Conservation (phyloP, 53 echinoderm and acorn worm species). For the Paelopatides confundens region DNA sequence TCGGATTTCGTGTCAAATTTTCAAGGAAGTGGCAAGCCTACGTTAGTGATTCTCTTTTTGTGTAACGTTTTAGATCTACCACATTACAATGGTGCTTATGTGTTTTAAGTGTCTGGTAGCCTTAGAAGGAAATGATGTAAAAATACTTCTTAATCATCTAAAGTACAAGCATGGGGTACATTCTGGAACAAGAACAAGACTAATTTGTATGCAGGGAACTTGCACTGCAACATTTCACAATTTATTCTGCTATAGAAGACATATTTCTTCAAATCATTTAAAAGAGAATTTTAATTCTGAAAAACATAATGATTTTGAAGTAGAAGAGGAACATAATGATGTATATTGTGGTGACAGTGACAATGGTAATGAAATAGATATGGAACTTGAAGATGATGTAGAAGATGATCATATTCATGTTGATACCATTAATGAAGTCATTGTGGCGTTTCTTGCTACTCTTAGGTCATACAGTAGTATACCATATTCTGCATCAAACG, state of each 20-base stretch:
- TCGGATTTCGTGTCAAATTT: slow-evolving; percentile 2
- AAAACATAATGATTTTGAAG: not conserved
- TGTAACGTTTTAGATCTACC: too few species aligned
- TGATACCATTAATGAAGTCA: not conserved
- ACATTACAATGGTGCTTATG: not conserved
- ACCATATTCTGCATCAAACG: not conserved
- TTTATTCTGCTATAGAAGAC: not conserved
- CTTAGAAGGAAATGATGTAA: not conserved
- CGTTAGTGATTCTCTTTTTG: not conserved
- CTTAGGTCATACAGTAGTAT: not conserved
- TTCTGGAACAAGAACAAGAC: not conserved
- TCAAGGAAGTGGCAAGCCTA: not conserved
- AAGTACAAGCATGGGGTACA: slow-evolving; percentile 19
- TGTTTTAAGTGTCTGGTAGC: slow-evolving; percentile 25
- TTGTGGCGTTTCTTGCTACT: not conserved
- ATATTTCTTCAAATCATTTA: not conserved
- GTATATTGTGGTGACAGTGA: not conserved
- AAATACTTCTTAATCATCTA: slow-evolving; percentile 4
- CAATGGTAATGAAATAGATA: not conserved
- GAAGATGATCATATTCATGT: not conserved
- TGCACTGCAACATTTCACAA: not conserved
- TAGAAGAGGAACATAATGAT: not conserved
- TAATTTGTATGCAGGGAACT: not conserved
- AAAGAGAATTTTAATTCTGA: not conserved
- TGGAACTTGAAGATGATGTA: not conserved